A percentile compares a stretch with the other conserved stretches of the same genome.
Evolutionary conservation across 2,797 vertebrate genomes (phyloP).

Genomic region (Chanos chanos): DNA sequence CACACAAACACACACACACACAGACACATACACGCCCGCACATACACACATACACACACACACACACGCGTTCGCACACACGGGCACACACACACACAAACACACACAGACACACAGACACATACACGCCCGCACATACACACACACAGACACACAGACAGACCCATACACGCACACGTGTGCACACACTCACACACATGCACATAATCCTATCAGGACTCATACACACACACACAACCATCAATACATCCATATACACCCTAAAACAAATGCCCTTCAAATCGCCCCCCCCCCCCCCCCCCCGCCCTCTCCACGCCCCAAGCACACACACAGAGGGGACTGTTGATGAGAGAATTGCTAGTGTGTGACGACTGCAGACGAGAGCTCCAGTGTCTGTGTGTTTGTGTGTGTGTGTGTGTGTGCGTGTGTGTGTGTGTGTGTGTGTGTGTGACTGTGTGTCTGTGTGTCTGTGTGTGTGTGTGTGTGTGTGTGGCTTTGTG

Average conservation of each 20-base stretch:
- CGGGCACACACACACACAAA: too few relatives aligned
- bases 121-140: neutral
- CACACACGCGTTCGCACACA: too few relatives aligned
- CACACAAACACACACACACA: too few relatives aligned
- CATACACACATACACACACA: constrained; percentile 60
- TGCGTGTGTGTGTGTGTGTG: neutral
- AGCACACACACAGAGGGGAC: too few relatives aligned
- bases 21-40: constrained; percentile 53
- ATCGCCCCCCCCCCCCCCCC: too few relatives aligned
- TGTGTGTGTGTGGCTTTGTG: neutral
- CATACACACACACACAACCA: constrained; percentile 5
- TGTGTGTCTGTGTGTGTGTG: constrained; percentile 4
- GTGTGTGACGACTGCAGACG: neutral
- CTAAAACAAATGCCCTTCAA: too few relatives aligned
- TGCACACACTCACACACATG: constrained; percentile 11
- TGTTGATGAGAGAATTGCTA: constrained; percentile 1
- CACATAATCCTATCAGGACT: too few relatives aligned
- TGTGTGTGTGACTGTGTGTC: neutral
- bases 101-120: too few relatives aligned
- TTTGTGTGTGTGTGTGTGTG: constrained; percentile 8
- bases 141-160: too few relatives aligned
- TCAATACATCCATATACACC: too few relatives aligned
- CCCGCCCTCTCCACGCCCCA: too few relatives aligned
- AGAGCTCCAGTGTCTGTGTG: neutral
- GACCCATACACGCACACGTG: too few relatives aligned